phyloP scores from a whole-genome alignment of 1,140 invertebrate genomes.

The Apis cerana region DNA sequence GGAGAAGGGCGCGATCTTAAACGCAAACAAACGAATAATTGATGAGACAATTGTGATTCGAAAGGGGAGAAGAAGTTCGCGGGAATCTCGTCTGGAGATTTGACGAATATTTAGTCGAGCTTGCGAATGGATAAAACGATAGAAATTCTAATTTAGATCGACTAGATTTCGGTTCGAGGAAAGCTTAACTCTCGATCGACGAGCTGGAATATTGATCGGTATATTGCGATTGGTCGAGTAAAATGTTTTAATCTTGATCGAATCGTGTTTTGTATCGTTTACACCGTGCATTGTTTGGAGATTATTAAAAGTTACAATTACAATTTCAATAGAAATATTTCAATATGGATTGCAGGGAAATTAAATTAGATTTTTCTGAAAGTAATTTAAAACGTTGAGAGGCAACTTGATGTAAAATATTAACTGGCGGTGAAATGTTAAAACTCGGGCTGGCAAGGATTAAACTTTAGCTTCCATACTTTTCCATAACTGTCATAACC shows the following conservation, averaged over 20 bases:
- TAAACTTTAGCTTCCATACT: background rate
- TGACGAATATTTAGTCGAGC: background rate
- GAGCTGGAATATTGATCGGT: slow-evolving; percentile 1
- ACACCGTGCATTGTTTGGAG: background rate
- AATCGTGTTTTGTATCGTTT: background rate
- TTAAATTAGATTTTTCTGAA: too few species aligned
- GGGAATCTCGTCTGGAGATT: background rate
- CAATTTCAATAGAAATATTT: too few species aligned
- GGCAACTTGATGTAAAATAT: too few species aligned
- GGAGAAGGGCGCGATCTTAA: background rate
- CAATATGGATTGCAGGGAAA: too few species aligned
- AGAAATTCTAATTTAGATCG: slow-evolving; percentile 7
- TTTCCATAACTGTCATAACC: background rate
- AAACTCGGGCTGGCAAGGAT: background rate
- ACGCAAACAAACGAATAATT: slow-evolving; percentile 48
- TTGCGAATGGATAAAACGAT: slow-evolving; percentile 14
- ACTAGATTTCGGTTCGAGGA: background rate
- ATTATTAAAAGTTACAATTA: background rate
- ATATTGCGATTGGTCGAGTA: background rate
- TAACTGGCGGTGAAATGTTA: too few species aligned
- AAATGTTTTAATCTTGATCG: background rate
- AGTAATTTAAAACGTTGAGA: too few species aligned
- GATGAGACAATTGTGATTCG: slow-evolving; percentile 33
- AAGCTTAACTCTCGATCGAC: slow-evolving; percentile 4
- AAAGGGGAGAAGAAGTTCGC: slow-evolving; percentile 10